Base-by-base conservation (phyloP, 2,113 vertebrate genomes). In the Pseudolaguvia tuberculata region DNA sequence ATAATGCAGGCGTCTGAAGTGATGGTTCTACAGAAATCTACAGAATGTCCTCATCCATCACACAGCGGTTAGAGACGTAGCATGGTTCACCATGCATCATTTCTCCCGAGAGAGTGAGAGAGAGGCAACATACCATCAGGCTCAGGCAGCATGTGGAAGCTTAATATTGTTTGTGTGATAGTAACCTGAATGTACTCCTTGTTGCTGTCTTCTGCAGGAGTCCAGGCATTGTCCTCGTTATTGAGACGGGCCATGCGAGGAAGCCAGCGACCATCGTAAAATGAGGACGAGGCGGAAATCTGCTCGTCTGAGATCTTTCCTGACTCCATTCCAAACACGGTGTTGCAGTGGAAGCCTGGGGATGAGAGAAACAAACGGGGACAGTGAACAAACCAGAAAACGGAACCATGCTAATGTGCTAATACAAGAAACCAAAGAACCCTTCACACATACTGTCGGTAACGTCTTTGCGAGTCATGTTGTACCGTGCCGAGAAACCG, bases 401-500 rank as follows among this genome's bases (percentile, higher is more conserved):
- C 73, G 8, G 51, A 79, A 77, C 77, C 56, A 66, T 48, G 66
- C 52, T 48, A 55, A 15, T 23, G 68, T 25, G 56, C 55, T 70
- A 47, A n/a, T n/a, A n/a, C n/a, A n/a, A n/a, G n/a, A 80, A 66
- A 42, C 10, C 10, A 78, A 69, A 68, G 61, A n/a, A 20, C 3
- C 1, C 45, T 15, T 55, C 11, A 56, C 51, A 93, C 96, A 96
- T 87, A 98, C 97, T 94, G 87, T 97, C 94, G 31, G 85, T 89
- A 1, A 92, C 88, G 82, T 97, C 93, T 84, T 95, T 94, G 78
- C 89, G 93, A 17, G 94, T 92, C 89, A 98, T 92, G 88, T 94
- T 93, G 91, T 98, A 99, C 29, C 94, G 94, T 12, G 95, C 96
- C 0, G 95, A 97, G 88, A 99, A 99, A 59, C 97, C 96, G 0